Conservation (phyloP, 2,797 vertebrate species). For the Hyperoplus lanceolatus region DNA sequence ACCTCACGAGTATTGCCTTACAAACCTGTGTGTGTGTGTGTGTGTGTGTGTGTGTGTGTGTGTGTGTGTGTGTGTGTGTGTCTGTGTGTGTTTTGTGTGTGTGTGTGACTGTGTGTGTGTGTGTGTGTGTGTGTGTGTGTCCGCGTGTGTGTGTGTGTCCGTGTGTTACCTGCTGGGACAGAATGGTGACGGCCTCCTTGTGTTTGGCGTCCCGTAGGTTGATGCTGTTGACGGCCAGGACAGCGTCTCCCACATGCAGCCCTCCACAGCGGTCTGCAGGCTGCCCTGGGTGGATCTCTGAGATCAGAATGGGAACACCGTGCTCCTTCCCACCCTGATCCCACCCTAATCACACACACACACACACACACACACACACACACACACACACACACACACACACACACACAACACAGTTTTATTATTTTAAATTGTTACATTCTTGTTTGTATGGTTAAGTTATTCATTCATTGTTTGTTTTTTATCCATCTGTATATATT, state of each 20-base stretch:
- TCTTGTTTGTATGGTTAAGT: too few species aligned
- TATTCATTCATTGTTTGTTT: too few species aligned
- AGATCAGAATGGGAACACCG: slow-evolving; percentile 97
- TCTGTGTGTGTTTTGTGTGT: neutral
- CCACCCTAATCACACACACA: neutral
- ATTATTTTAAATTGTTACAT: too few species aligned
- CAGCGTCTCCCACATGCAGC: slow-evolving; percentile 96
- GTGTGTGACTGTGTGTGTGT: too few species aligned
- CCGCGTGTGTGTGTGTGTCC: neutral
- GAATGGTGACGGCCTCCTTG: slow-evolving; percentile 98
- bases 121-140: neutral
- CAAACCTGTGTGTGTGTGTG: too few species aligned
- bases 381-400: neutral
- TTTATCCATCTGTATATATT: too few species aligned
- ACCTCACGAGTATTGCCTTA: too few species aligned
- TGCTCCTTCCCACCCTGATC: slow-evolving; percentile 97
- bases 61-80: neutral
- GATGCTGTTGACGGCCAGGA: slow-evolving; percentile 97
- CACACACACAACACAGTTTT: too few species aligned
- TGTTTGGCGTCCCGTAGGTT: slow-evolving; percentile 98
- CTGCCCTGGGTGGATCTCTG: slow-evolving; percentile 96
- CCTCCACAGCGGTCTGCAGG: slow-evolving; percentile 96
- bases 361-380: neutral
- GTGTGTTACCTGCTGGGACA: slow-evolving; percentile 93
- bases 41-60: neutral